Base-by-base conservation (phyloP, 2,797 vertebrate species). In the Crypturellus tataupa region DNA sequence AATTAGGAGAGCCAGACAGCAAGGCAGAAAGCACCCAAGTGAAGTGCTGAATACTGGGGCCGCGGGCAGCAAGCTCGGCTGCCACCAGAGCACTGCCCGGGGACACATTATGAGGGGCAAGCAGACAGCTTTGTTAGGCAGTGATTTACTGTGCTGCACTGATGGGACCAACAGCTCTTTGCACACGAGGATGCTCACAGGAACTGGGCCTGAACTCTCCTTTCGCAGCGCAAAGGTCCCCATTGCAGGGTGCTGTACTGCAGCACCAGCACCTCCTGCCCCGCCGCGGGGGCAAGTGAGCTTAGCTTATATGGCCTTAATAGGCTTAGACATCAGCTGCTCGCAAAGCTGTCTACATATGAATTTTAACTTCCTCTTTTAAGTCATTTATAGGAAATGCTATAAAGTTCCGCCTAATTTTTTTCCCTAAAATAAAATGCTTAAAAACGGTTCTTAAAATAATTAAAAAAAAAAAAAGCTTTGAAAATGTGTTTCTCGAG, bases 311-410 rank as follows among this genome's bases (percentile, higher is more conserved):
- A 46, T 44, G 59, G 12, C 49, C 49, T 79, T 24, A 58, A 31
- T 23, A 67, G 23, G 35, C 42, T 56, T 64, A 59, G 46, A 51
- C 44, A 87, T 77, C 85, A 92, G 76, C 86, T 92, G 77, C 90
- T 90, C 49, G 40, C 60, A 95, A 93, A 95, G 91, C 83, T 80
- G 42, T 89, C 93, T 91, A 87, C 81, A 47, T 87, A 73, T 17
- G 92, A 90, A 90, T 67, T 95, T 94, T 25, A 78, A 91, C 94
- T 97, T 98, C 97, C 96, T 65, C 93, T 95, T 97, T 95, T 29
- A 73, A 78, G 85, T 60, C 51, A 81, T 95, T 97, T 97, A 92
- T 96, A 96, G 96, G 97, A 98, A 97, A 93, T 68, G 58, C 20
- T 49, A 51, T 60, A 15, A 85, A 94, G 92, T 97, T 97, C 94